phyloP scores from a whole-genome alignment of 1,140 invertebrate species.

The Contarinia nasturtii region DNA sequence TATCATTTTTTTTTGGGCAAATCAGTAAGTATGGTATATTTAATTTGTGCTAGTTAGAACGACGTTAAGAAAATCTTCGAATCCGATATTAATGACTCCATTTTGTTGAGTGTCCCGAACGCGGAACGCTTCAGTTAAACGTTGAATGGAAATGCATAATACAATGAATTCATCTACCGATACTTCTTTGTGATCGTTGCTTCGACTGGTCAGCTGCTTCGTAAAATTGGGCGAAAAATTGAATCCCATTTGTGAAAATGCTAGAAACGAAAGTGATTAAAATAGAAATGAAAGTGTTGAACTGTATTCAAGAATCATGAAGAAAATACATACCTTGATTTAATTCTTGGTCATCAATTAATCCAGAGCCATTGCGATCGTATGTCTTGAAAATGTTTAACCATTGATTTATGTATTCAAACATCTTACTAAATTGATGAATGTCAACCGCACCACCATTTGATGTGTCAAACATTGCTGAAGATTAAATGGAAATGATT shows the following conservation, averaged over 20 bases:
- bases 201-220: slow-evolving; percentile 46
- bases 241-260: slow-evolving; percentile 77
- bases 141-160: slow-evolving; percentile 68
- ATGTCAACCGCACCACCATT: slow-evolving; percentile 72
- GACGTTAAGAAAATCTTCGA: slow-evolving; percentile 69
- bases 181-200: slow-evolving; percentile 41
- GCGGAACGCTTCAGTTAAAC: slow-evolving; percentile 67
- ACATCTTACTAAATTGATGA: slow-evolving; percentile 70
- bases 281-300: background rate
- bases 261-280: slow-evolving; percentile 23
- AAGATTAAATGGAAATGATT: slow-evolving; percentile 10
- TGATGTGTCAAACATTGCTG: slow-evolving; percentile 77
- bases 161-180: slow-evolving; percentile 79
- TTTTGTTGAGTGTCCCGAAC: slow-evolving; percentile 49
- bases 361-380: slow-evolving; percentile 64
- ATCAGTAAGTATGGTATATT: no score
- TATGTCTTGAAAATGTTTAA: slow-evolving; percentile 59
- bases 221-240: slow-evolving; percentile 61
- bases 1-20: no score
- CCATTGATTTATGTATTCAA: slow-evolving; percentile 81
- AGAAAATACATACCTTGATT: no score
- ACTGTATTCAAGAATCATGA: no score
- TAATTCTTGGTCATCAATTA: slow-evolving; percentile 63
- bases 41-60: slow-evolving; percentile 49
- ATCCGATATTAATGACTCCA: slow-evolving; percentile 57